Evolutionary conservation across 2,888 invertebrate genomes (phyloP).

Genomic region (Galeruca laticollis): DNA sequence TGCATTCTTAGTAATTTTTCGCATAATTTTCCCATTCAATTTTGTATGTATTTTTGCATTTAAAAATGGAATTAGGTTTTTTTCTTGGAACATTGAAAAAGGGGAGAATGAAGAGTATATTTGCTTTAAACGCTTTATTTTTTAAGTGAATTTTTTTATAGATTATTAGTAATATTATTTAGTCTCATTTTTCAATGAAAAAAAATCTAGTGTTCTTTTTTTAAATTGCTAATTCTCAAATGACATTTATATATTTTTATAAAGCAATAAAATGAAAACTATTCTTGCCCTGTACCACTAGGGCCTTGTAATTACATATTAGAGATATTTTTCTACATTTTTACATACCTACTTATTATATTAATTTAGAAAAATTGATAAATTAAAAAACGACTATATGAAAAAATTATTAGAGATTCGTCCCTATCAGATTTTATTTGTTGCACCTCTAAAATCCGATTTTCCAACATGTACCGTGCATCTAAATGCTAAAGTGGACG

Average conservation of each 20-base stretch:
- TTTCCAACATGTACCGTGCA: too few relatives aligned
- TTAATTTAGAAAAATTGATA: not conserved
- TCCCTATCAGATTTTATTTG: too few relatives aligned
- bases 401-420: not conserved
- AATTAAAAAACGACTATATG: not conserved
- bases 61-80: too few relatives aligned
- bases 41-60: too few relatives aligned
- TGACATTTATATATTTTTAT: constrained; percentile 8
- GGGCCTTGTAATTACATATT: not conserved
- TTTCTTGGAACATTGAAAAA: too few relatives aligned
- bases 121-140: too few relatives aligned
- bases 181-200: not conserved
- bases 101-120: too few relatives aligned
- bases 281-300: not conserved
- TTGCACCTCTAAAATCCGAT: too few relatives aligned
- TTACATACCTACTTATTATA: constrained; percentile 2
- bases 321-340: constrained; percentile 17
- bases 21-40: too few relatives aligned
- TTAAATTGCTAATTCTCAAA: not conserved
- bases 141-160: too few relatives aligned
- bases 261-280: constrained; percentile 1
- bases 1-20: too few relatives aligned
- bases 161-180: not conserved
- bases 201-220: not conserved
- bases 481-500: too few relatives aligned